phyloP scores from a whole-genome alignment of 2,797 vertebrate genomes.

The Naso thynnoides region DNA sequence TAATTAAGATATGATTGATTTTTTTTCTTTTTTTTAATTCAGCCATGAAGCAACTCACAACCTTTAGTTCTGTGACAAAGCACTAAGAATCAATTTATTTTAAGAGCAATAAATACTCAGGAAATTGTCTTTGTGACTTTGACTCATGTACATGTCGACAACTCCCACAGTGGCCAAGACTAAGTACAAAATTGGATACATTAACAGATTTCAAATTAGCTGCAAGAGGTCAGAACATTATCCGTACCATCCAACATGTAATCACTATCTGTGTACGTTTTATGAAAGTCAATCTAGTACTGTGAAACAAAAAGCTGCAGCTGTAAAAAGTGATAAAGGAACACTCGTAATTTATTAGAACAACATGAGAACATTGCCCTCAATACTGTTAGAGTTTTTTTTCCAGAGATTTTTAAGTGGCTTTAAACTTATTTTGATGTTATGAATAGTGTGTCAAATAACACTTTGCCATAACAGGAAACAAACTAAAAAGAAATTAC shows the following conservation, averaged over 20 bases:
- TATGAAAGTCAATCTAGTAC: neutral
- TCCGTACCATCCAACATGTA: neutral
- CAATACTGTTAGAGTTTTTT: neutral
- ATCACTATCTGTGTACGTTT: neutral
- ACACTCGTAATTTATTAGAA: neutral
- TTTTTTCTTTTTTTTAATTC: slow-evolving; percentile 16
- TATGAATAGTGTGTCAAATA: slow-evolving; percentile 3
- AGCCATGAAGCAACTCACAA: slow-evolving; percentile 5
- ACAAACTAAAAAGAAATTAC: slow-evolving; percentile 14
- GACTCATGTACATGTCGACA: slow-evolving; percentile 27
- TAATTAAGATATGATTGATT: slow-evolving; percentile 16
- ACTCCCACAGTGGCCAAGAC: slow-evolving; percentile 3
- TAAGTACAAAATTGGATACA: neutral
- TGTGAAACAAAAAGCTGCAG: neutral
- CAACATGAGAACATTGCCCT: neutral
- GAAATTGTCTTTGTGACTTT: slow-evolving; percentile 35
- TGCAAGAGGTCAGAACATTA: slow-evolving; percentile 4
- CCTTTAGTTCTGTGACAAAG: slow-evolving; percentile 18
- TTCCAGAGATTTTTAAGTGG: neutral
- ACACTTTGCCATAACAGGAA: slow-evolving; percentile 23
- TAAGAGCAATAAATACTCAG: slow-evolving; percentile 28
- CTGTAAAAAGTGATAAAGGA: neutral
- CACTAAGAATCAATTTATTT: slow-evolving; percentile 31
- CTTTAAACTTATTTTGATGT: neutral
- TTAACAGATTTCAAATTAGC: slow-evolving; percentile 5